Base-by-base conservation (phyloP, 2,797 vertebrate genomes). In the Garrulus glandarius region DNA sequence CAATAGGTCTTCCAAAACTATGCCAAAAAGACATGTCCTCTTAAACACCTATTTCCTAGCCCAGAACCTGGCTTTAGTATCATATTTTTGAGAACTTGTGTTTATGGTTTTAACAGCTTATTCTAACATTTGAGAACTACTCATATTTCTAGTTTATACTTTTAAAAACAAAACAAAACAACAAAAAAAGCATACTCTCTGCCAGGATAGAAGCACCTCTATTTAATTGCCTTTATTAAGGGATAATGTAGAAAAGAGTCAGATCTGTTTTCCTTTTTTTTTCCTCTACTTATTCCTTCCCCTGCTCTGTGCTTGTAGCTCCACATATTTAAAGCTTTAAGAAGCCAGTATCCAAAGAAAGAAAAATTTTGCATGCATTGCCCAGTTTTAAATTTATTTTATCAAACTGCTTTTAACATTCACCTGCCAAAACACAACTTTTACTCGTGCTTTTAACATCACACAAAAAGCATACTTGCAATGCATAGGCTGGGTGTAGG, bases 401-500 rank as follows among this genome's bases (percentile, higher is more conserved):
- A 7, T n/a, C 49, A 46, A 70, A 32, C 29, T 15, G 13, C 41
- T 85, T 74, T 63, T 26, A 76, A 70, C 39, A 32, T 3, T n/a
- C 22, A 70, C 61, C n/a, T 32, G 32, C 18, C 55, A 57, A 37
- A 68, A 46, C 1, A 1, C 16, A 43, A 56, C 18, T 50, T 74
- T 19, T 41, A 37, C 17, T 47, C 1, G 1, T 11, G 10, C 19
- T 83, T 74, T 80, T 26, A n/a, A 83, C 46, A 41, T 11, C 27
- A 22, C 21, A 15, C 11, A 12, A 8, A 41, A 67, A 34, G 10
- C 8, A 10, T 36, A n/a, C n/a, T 22, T 56, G 43, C 44, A 39
- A 53, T 0, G 0, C 30, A 12, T 3, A 39, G 29, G 14, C 27
- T 16, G 8, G 10, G 10, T 10, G 6, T 4, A 27, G 18, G 43